A percentile compares a stretch with the other conserved stretches of the same genome.
phyloP scores from a whole-genome alignment of 2,113 vertebrate genomes.

The Corynorhinus townsendii region DNA sequence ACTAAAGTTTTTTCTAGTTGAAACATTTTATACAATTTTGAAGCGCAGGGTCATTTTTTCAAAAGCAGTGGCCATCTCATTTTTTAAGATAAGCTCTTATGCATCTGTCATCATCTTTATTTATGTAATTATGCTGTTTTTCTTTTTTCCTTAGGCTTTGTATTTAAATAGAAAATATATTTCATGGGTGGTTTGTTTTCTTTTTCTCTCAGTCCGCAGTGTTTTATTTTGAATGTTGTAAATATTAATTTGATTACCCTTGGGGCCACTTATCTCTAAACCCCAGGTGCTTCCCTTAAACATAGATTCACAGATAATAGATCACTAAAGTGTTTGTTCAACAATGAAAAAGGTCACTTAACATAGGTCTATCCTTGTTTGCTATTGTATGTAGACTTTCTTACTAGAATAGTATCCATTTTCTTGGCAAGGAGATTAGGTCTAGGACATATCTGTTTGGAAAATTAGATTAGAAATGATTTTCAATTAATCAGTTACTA shows the following conservation, averaged over 20 bases:
- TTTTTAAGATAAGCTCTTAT: not conserved
- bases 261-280: slow-evolving; percentile 52
- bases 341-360: slow-evolving; percentile 4
- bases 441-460: not conserved
- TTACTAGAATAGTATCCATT: not conserved
- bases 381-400: not conserved
- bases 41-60: not conserved
- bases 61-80: not conserved
- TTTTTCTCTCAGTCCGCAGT: not conserved
- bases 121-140: not conserved
- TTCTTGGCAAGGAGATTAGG: not conserved
- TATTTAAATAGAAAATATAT: slow-evolving; percentile 29
- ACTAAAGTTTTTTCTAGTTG: not conserved
- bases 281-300: not conserved
- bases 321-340: slow-evolving; percentile 28
- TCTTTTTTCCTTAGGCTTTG: not conserved
- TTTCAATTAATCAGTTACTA: not conserved
- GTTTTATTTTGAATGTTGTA: slow-evolving; percentile 36
- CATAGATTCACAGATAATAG: slow-evolving; percentile 34
- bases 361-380: not conserved
- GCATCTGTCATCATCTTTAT: not conserved
- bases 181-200: not conserved
- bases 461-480: not conserved
- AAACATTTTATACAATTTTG: not conserved
- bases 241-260: slow-evolving; percentile 1